phyloP scores from a whole-genome alignment of 2,113 vertebrate species.

The Deroptyus accipitrinus region DNA sequence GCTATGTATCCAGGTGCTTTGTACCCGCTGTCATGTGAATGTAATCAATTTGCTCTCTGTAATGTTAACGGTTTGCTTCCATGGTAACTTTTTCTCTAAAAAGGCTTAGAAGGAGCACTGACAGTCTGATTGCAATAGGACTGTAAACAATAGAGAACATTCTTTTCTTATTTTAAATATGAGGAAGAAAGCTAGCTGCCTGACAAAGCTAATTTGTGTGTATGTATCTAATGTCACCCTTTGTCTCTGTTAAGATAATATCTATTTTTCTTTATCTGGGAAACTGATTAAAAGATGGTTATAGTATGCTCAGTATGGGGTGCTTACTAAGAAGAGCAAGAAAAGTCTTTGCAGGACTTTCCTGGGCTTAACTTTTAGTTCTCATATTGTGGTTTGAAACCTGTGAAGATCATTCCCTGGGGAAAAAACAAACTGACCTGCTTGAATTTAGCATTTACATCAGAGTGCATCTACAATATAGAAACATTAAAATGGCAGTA shows the following conservation, averaged over 20 bases:
- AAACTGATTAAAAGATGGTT: conserved; percentile 2
- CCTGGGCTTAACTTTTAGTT: conserved; percentile 21
- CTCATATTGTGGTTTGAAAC: conserved; percentile 49
- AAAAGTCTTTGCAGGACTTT: background rate
- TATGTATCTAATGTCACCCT: conserved; percentile 31
- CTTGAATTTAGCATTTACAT: conserved; percentile 47
- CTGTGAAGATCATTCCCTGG: conserved; percentile 61
- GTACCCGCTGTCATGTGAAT: background rate
- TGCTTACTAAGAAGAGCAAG: conserved; percentile 13
- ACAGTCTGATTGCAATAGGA: conserved; percentile 46
- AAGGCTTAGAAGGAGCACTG: conserved; percentile 72
- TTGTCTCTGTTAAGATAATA: conserved; percentile 14
- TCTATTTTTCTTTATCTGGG: conserved; percentile 25
- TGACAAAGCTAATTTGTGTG: conserved; percentile 46
- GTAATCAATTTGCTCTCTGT: background rate
- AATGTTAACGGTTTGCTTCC: background rate
- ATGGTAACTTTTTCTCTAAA: conserved; percentile 44
- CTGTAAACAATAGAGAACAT: conserved; percentile 39
- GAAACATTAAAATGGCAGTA: conserved; percentile 53
- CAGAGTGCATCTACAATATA: conserved; percentile 13
- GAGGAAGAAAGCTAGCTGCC: background rate
- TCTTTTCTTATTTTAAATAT: conserved; percentile 40
- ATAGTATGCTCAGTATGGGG: background rate
- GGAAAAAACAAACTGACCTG: background rate
- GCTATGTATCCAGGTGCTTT: background rate